Base-by-base conservation (phyloP, 2,797 vertebrate species). In the Nyctibius grandis region DNA sequence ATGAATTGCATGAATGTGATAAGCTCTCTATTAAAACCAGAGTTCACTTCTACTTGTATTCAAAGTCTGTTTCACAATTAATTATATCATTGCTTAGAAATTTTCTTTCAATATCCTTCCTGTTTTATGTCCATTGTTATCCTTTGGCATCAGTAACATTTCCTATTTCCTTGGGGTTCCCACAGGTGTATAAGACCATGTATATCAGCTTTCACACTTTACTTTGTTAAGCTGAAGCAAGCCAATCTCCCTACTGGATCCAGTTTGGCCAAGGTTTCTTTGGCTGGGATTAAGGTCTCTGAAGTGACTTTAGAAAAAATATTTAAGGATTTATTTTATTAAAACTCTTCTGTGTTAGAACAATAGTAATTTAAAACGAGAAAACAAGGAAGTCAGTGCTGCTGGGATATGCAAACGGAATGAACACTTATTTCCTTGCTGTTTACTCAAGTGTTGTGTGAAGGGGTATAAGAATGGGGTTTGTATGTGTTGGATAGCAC, bases 281-380 rank as follows among this genome's bases (percentile, higher is more conserved):
- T 93, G 73, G 53, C 74, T 85, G 33, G 20, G 65, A 89, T 91
- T 93, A 95, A 93, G 53, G 11, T 70, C 59, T 69, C 85, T 89
- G 38, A 82, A 93, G 18, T 47, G 22, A 51, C 64, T 89, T 85
- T 68, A 88, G 72, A 85, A 81, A 94, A 94, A 47, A 63, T 87
- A 63, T 59, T 94, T 76, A 93, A 67, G 65, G 54, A 77, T 87
- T 85, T 87, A 82, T 65, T 89, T 63, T 57, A 40, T 69, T 93
- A 75, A 91, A 94, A 91, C 59, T 93, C 50, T 73, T 84, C 50
- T 68, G 38, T 36, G 15, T 92, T 57, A 73, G 29, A 92, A 69
- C 45, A 93, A 61, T 29, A 79, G 42, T 61, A 56, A 44, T 78
- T 72, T 44, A 56, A 23, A 70, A 74, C 38, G 50, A 53, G 56